These are phyloP conservation scores for Prosapia bicincta DNA, from an alignment of 2,888 invertebrate genomes.

Conservation along the genomic window DNA sequence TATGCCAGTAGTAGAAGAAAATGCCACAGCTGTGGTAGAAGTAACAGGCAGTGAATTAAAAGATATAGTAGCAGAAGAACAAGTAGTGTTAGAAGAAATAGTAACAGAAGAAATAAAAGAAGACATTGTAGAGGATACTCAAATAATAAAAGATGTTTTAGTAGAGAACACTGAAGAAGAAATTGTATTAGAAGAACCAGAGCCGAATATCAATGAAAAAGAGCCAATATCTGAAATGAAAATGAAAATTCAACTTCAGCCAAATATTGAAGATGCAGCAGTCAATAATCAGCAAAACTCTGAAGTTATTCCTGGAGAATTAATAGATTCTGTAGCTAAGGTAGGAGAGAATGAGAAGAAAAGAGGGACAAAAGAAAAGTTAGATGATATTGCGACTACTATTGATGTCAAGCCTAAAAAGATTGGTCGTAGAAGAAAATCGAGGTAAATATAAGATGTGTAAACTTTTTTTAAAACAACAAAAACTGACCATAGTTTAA, in stretches of 20 bases:
- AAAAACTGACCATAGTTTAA: no score
- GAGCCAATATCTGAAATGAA: slow-evolving; percentile 28
- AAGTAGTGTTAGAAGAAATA: slow-evolving; percentile 24
- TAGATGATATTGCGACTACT: not conserved
- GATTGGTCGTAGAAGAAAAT: not conserved
- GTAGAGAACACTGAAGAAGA: slow-evolving; percentile 34
- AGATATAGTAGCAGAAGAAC: slow-evolving; percentile 23
- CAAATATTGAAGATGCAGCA: not conserved
- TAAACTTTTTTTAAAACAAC: no score
- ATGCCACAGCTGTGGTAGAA: slow-evolving; percentile 16
- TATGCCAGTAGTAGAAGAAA: slow-evolving; percentile 32
- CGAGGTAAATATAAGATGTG: not conserved
- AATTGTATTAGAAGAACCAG: slow-evolving; percentile 34
- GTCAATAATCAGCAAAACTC: not conserved
- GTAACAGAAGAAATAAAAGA: slow-evolving; percentile 21
- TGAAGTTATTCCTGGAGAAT: not conserved
- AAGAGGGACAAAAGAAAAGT: not conserved
- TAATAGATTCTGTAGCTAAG: not conserved
- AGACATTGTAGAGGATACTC: not conserved
- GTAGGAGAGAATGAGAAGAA: slow-evolving; percentile 1
- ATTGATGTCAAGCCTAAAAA: not conserved
- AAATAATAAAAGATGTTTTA: not conserved
- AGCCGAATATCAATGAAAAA: slow-evolving; percentile 29
- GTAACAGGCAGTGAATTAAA: slow-evolving; percentile 27
- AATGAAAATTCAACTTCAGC: slow-evolving; percentile 22